Conservation (phyloP, 2,888 invertebrate genomes). For the Eucriotettix oculatus region DNA sequence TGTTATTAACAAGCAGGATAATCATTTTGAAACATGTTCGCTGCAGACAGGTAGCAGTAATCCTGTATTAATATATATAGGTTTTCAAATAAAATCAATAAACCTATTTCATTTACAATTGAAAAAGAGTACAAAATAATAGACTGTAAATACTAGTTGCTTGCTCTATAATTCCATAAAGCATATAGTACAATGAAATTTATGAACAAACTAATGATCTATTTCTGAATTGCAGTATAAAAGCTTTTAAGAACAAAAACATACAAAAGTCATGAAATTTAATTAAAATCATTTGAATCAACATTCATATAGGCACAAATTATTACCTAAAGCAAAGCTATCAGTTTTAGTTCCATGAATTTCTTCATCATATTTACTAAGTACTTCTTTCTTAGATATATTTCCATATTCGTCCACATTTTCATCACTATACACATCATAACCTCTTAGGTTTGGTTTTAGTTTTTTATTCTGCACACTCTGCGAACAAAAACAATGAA, state of each 20-base stretch:
- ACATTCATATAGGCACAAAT: conserved; percentile 23
- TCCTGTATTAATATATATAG: too few relatives aligned
- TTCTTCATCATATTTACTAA: conserved; percentile 91
- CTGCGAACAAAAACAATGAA: conserved; percentile 23
- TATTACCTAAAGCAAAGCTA: conserved; percentile 60
- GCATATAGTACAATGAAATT: too few relatives aligned
- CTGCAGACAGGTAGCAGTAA: too few relatives aligned
- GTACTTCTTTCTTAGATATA: conserved; percentile 41
- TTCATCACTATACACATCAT: conserved; percentile 72
- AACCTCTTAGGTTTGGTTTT: conserved; percentile 51
- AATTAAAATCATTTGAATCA: neutral
- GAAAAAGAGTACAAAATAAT: too few relatives aligned
- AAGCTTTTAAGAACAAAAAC: too few relatives aligned
- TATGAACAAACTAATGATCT: neutral
- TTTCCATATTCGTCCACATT: conserved; percentile 38
- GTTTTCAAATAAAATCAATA: too few relatives aligned
- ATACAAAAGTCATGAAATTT: too few relatives aligned
- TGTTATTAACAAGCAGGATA: too few relatives aligned
- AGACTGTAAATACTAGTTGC: too few relatives aligned
- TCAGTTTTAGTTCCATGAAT: conserved; percentile 54
- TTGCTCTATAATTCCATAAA: neutral
- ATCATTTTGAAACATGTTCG: too few relatives aligned
- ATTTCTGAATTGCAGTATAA: too few relatives aligned
- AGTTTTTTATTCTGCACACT: conserved; percentile 72
- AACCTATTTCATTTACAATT: too few relatives aligned